Base-by-base conservation (phyloP, 2,797 vertebrate genomes). In the Lacerta bilineata region DNA sequence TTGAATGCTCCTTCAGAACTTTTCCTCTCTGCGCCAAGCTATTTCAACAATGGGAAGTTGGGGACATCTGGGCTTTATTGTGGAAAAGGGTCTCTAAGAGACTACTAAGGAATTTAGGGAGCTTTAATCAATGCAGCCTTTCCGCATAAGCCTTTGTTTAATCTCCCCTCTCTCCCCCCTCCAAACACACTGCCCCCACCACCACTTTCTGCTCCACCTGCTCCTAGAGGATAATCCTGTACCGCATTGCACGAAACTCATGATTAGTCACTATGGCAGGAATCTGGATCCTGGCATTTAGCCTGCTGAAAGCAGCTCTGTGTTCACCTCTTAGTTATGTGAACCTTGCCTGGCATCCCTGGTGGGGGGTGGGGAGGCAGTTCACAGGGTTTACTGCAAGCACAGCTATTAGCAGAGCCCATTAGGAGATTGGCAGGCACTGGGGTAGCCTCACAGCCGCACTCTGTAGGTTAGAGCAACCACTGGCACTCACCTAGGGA, bases 401-500 rank as follows among this genome's bases (percentile, higher is more conserved):
- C 13, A 18, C 0, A 61, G 80, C 55, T 82, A 68, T 55, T n/a
- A 85, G 83, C 55, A 68, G 46, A 81, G 27, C 76, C 61, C 36
- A 41, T 50, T 64, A 69, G 82, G 61, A 82, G 43, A 89, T 86
- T 84, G 84, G 81, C 86, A 76, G 13, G 68, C 43, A 43, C 66
- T 15, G 7, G 39, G 46, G 41, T 20, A 11, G 23, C 43, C 39
- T 39, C 33, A 27, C 4, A 13, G 61, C 41, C 59, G n/a, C 61
- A 55, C 18, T 55, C 8, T 9, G 39, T 61, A 27, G n/a, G 18
- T 59, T 39, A 72, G 76, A 33, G 13, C 39, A 9, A 18, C 39
- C 64, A 59, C 8, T 69, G 83, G 33, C 3, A 87, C 96, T 95
- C 91, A 97, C 97, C 97, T 86, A 95, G 82, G 15, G 87, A 90